Evolutionary conservation across 1,140 invertebrate genomes (phyloP).

Genomic region (Homalodisca vitripennis): DNA sequence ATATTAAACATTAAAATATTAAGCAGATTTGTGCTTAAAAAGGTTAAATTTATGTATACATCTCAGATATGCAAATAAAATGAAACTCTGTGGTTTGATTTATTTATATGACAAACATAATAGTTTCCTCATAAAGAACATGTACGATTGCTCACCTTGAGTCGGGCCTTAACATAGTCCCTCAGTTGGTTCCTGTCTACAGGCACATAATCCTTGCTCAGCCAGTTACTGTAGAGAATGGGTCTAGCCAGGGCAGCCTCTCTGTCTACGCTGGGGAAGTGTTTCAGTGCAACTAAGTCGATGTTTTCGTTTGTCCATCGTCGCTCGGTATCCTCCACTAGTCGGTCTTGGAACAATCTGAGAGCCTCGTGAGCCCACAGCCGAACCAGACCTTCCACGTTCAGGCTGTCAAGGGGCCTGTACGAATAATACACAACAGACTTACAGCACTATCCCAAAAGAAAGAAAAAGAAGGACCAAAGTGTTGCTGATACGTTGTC

Average conservation of each 20-base stretch:
- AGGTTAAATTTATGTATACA: background rate
- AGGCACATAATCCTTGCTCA: slow-evolving; percentile 97
- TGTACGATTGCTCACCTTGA: too few species aligned
- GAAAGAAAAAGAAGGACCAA: too few species aligned
- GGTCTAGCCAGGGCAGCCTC: slow-evolving; percentile 85
- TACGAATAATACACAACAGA: too few species aligned
- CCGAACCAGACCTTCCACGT: slow-evolving; percentile 92
- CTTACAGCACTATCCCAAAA: too few species aligned
- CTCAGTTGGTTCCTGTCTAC: slow-evolving; percentile 93
- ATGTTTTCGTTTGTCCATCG: slow-evolving; percentile 99
- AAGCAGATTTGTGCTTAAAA: background rate
- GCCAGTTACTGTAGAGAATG: slow-evolving; percentile 98
- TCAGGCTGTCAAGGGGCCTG: slow-evolving; percentile 85
- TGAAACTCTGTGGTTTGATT: background rate
- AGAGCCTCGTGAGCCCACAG: slow-evolving; percentile 99
- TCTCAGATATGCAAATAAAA: background rate
- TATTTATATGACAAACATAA: too few species aligned
- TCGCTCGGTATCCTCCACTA: slow-evolving; percentile 93
- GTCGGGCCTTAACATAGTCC: slow-evolving; percentile 94
- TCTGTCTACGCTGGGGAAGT: slow-evolving; percentile 90
- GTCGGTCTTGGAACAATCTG: slow-evolving; percentile 92
- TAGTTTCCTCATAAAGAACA: too few species aligned
- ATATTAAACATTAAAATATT: too few species aligned
- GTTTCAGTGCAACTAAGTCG: slow-evolving; percentile 88
- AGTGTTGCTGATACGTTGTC: too few species aligned